Evolutionary conservation across 2,888 invertebrate genomes (phyloP).

Genomic region (Hesperia comma): DNA sequence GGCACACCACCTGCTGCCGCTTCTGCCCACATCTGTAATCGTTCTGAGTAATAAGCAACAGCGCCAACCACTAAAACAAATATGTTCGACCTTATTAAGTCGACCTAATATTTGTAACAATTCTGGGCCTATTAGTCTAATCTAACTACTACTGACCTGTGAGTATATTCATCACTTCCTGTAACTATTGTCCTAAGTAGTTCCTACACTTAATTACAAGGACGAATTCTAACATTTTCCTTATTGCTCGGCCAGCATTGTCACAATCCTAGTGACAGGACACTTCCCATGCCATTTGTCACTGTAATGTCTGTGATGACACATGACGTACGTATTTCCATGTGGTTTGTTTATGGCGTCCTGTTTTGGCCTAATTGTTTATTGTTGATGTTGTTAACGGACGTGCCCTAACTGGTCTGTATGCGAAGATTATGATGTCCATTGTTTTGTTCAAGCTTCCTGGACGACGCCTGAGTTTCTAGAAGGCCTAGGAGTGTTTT

Average conservation of each 20-base stretch:
- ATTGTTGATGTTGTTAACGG: not conserved
- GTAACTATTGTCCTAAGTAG: not conserved
- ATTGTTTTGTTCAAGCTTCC: not conserved
- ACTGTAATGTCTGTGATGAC: not conserved
- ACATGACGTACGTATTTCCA: not conserved
- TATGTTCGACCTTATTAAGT: no score
- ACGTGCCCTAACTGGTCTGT: not conserved
- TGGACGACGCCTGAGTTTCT: no score
- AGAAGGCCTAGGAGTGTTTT: no score
- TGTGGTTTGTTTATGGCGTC: constrained; percentile 1
- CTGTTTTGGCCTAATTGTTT: constrained; percentile 1
- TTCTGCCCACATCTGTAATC: no score
- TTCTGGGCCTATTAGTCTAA: no score
- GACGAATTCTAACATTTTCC: not conserved
- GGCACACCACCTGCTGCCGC: no score
- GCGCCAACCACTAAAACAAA: no score
- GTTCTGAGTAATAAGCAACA: no score
- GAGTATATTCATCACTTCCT: not conserved
- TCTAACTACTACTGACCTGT: not conserved
- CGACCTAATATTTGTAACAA: no score
- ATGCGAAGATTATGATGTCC: not conserved
- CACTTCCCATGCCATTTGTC: not conserved
- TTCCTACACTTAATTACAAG: not conserved
- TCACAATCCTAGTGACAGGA: not conserved
- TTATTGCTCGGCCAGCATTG: not conserved